Conservation (phyloP, 2,113 vertebrate genomes). For the Ptilonorhynchus violaceus region DNA sequence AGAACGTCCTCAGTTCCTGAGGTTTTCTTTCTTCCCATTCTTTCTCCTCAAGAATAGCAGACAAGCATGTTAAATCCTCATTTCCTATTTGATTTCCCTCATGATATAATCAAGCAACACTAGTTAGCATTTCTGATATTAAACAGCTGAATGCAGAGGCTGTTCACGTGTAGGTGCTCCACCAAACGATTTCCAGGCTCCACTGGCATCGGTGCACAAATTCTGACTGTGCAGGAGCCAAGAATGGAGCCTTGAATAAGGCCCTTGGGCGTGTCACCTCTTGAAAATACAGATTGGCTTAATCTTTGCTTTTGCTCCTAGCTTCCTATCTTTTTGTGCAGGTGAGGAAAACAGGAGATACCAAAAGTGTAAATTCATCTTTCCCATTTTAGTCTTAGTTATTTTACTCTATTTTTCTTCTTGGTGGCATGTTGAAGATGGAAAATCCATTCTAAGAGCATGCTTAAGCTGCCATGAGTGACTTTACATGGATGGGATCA, state of each 20-base stretch:
- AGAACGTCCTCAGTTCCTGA: neutral
- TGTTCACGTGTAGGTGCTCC: neutral
- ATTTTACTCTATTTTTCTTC: neutral
- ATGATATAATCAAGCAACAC: neutral
- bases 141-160: neutral
- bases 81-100: neutral
- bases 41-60: neutral
- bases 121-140: neutral
- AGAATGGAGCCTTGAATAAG: neutral
- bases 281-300: neutral
- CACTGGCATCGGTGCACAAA: fast-evolving
- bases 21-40: neutral
- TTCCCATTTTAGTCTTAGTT: neutral
- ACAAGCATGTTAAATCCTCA: neutral
- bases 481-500: neutral
- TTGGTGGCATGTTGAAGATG: neutral
- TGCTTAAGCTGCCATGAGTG: neutral
- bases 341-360: neutral
- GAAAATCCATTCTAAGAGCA: neutral
- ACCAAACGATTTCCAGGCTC: neutral
- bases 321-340: fast-evolving
- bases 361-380: neutral
- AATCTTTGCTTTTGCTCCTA: neutral
- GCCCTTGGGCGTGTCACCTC: neutral
- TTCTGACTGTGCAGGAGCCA: neutral